These are phyloP conservation scores for Drosophila yooni DNA, from an alignment of 2,888 invertebrate species.

Conservation along the genomic window DNA sequence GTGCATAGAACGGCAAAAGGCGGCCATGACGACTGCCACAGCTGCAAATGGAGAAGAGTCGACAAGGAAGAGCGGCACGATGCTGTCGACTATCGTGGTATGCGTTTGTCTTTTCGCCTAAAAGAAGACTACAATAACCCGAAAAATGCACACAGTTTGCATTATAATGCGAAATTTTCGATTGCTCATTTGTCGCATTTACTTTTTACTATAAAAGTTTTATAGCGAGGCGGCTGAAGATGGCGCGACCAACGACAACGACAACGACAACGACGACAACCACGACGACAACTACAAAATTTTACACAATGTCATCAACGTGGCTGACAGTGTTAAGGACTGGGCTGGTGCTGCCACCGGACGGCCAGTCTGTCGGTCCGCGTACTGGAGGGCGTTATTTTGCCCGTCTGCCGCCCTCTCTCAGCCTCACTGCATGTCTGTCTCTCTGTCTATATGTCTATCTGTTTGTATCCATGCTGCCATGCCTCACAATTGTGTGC, in stretches of 20 bases:
- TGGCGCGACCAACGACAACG: conserved; percentile 45
- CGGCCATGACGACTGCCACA: conserved; percentile 68
- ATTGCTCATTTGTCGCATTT: conserved; percentile 83
- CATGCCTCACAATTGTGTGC: conserved; percentile 66
- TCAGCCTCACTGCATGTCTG: neutral
- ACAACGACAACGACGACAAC: conserved; percentile 25
- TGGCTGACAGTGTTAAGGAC: conserved; percentile 60
- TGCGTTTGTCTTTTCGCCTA: conserved; percentile 69
- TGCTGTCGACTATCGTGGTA: conserved; percentile 44
- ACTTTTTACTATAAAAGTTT: conserved; percentile 78
- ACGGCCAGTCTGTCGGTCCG: conserved; percentile 20
- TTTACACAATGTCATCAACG: conserved; percentile 77
- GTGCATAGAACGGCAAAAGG: conserved; percentile 32
- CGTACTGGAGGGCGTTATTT: conserved; percentile 23
- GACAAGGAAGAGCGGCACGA: conserved; percentile 24
- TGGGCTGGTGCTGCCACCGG: conserved; percentile 11
- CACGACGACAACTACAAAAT: conserved; percentile 67
- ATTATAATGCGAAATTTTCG: conserved; percentile 82
- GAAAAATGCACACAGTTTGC: conserved; percentile 80
- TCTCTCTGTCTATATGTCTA: conserved; percentile 3
- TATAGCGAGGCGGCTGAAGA: conserved; percentile 60
- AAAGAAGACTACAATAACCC: conserved; percentile 73
- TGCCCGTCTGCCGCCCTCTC: conserved; percentile 1
- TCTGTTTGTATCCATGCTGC: conserved; percentile 19
- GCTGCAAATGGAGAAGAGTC: conserved; percentile 11